Percentiles rank a stretch among this genome's conserved stretches.
Conservation (phyloP, 1,140 invertebrate genomes). For the Drosophila kepulauana region DNA sequence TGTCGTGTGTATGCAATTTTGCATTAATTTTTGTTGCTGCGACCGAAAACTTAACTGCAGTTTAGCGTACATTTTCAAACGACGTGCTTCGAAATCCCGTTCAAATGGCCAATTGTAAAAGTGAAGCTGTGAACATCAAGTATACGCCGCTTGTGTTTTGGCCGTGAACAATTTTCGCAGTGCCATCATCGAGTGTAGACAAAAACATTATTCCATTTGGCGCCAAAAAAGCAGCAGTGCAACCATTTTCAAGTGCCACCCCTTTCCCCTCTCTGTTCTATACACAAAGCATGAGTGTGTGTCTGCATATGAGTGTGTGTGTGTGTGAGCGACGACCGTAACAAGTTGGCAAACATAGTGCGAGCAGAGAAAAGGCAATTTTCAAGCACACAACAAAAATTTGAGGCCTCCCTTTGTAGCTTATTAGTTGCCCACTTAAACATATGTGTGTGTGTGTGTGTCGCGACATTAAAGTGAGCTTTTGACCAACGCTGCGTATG, state of each 20-base stretch:
- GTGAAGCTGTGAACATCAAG: slow-evolving; percentile 46
- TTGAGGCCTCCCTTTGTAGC: slow-evolving; percentile 7
- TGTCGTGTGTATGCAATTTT: slow-evolving; percentile 80
- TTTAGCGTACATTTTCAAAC: slow-evolving; percentile 65
- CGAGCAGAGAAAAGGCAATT: slow-evolving; percentile 24
- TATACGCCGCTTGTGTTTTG: slow-evolving; percentile 36
- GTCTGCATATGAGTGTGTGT: slow-evolving; percentile 32
- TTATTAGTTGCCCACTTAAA: neutral
- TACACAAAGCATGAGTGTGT: slow-evolving; percentile 9
- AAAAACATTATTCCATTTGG: slow-evolving; percentile 63
- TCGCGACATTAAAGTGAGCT: neutral
- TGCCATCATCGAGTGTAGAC: slow-evolving; percentile 11
- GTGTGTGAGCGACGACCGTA: slow-evolving; percentile 42
- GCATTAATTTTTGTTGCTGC: slow-evolving; percentile 77
- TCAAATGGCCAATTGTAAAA: slow-evolving; percentile 44
- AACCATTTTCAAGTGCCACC: slow-evolving; percentile 29
- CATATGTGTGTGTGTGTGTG: slow-evolving; percentile 11
- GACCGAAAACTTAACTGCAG: slow-evolving; percentile 68
- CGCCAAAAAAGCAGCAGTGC: slow-evolving; percentile 61
- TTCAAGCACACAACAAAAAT: slow-evolving; percentile 12
- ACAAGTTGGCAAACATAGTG: slow-evolving; percentile 59
- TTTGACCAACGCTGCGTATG: neutral
- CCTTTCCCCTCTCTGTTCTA: neutral
- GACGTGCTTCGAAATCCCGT: slow-evolving; percentile 55
- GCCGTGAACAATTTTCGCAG: slow-evolving; percentile 17